Evolutionary conservation across 2,888 invertebrate genomes (phyloP).

Genomic region (Corythucha ciliata): DNA sequence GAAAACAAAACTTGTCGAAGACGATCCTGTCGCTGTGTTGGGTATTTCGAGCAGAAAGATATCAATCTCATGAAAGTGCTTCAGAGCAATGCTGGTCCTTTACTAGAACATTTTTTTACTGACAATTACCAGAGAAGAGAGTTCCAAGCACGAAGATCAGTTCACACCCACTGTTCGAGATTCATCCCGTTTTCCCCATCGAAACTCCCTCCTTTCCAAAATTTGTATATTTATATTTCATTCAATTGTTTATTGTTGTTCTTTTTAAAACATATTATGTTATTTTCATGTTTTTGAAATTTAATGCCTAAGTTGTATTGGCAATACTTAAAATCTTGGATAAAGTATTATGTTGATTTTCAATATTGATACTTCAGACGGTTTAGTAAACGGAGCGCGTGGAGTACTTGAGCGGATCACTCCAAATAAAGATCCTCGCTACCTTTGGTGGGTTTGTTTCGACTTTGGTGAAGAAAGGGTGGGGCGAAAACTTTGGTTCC

Average conservation of each 20-base stretch:
- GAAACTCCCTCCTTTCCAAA: too few relatives aligned
- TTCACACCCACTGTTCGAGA: slow-evolving; percentile 25
- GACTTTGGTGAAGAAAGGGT: too few relatives aligned
- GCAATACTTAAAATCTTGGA: slow-evolving; percentile 35
- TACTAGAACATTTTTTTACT: slow-evolving; percentile 11
- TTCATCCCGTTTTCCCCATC: too few relatives aligned
- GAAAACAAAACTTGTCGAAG: slow-evolving; percentile 12
- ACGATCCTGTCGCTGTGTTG: slow-evolving; percentile 18
- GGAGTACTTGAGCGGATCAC: slow-evolving; percentile 20
- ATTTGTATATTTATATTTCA: too few relatives aligned
- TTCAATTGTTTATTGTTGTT: too few relatives aligned
- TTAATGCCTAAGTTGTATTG: too few relatives aligned
- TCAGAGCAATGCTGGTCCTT: slow-evolving; percentile 26
- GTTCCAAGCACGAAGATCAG: slow-evolving; percentile 30
- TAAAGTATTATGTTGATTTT: slow-evolving; percentile 34
- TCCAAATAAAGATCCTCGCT: slow-evolving; percentile 9
- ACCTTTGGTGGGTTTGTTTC: slow-evolving; percentile 20
- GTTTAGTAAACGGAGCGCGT: slow-evolving; percentile 35
- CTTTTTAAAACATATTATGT: too few relatives aligned
- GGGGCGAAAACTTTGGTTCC: slow-evolving; percentile 10
- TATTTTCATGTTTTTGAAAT: too few relatives aligned
- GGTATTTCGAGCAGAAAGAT: slow-evolving; percentile 18
- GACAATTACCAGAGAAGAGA: slow-evolving; percentile 18
- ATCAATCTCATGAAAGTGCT: slow-evolving; percentile 21
- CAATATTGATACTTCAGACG: slow-evolving; percentile 33